Evolutionary conservation across 2,113 vertebrate species (phyloP), one percentile per base, ranked within the genome.

Genomic region (Cacatua alba): DNA sequence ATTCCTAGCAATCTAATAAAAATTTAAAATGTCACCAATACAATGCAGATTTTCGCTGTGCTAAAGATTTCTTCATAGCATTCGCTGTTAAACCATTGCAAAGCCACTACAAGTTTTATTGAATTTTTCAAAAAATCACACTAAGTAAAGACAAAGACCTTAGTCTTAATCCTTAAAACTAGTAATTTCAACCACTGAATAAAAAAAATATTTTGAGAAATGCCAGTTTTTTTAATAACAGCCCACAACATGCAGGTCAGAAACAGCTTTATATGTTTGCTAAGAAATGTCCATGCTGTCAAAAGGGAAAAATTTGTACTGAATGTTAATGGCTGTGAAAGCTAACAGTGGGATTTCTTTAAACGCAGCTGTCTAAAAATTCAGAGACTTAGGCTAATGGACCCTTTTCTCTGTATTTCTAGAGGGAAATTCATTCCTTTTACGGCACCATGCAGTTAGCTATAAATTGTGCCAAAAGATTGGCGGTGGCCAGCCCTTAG

Each of bases 381-480:
- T 29, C 33, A 72, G 48, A 35, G 11, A 60, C 25, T 13, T 12
- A 26, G 11, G 13, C 16, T 82, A 63, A 78, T 31, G 23, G 39
- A 71, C 2, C 2, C 15, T 82, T 76, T 82, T 26, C 28, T 64
- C n/a, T 72, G 7, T 51, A 15, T 17, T 55, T 62, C 33, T 82
- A 29, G 17, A 31, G 18, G 5, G 3, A 11, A 57, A 67, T 17
- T 26, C 5, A 37, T 8, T 74, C 51, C 28, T 78, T 89, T 70
- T 18, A 43, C 16, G 18, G 15, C 46, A 46, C 25, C 41, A 37
- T 28, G 17, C 11, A 55, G 39, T 41, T 39, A 59, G 28, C 43
- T 72, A 7, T 37, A 78, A 72, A 65, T 64, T 2, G 2, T 49
- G 71, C 5, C 17, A 41, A 71, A 7, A 0, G 0, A 18, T 33